phyloP scores from a whole-genome alignment of 2,797 vertebrate species.

The Parauchenoglanis punctatus region DNA sequence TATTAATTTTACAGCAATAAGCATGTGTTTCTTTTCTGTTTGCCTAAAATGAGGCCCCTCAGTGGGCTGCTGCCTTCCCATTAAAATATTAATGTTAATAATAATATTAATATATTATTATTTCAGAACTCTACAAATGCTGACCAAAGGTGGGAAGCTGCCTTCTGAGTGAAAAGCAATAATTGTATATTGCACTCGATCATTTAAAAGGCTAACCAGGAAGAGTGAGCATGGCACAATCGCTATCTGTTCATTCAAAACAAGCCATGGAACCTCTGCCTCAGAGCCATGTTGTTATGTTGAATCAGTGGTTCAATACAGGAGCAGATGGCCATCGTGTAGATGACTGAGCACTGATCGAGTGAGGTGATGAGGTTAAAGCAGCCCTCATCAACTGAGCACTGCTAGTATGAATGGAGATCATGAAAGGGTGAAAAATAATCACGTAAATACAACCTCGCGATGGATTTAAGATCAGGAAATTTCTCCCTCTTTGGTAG shows the following conservation, averaged over 20 bases:
- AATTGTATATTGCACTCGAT: background rate
- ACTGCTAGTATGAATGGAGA: conserved; percentile 5
- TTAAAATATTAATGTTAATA: too few species aligned
- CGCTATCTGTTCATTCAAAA: background rate
- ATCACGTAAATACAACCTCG: background rate
- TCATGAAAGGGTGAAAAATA: background rate
- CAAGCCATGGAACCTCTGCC: conserved; percentile 17
- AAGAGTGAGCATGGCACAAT: background rate
- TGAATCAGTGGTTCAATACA: conserved; percentile 33
- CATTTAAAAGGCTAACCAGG: background rate
- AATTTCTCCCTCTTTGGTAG: background rate
- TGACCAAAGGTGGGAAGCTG: background rate
- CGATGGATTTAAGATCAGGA: background rate
- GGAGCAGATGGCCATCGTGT: conserved; percentile 40
- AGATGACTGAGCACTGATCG: conserved; percentile 49
- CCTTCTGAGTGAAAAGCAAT: background rate
- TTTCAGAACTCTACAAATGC: background rate
- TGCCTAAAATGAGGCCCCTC: background rate
- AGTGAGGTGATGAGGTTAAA: conserved; percentile 32
- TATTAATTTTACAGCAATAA: background rate
- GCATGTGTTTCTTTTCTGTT: background rate
- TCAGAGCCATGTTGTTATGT: conserved; percentile 26
- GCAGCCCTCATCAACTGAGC: conserved; percentile 23
- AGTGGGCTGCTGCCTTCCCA: background rate
- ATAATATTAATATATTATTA: background rate